Conservation (phyloP, 2,113 vertebrate genomes). For the Vulpes lagopus region DNA sequence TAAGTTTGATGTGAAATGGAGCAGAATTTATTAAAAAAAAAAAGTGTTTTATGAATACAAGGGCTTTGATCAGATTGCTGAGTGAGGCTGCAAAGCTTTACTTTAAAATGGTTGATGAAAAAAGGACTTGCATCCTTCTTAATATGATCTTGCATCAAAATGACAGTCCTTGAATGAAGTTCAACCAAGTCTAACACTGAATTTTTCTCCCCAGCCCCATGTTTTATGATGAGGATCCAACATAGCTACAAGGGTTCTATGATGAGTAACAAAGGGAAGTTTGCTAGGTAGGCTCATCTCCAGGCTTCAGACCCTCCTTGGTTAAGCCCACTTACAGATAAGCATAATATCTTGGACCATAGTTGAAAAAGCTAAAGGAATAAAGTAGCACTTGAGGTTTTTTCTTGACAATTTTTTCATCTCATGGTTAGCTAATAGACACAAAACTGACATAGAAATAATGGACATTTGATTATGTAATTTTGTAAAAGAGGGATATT, state of each 20-base stretch:
- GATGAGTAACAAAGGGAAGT: neutral
- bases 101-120: neutral
- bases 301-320: neutral
- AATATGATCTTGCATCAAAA: neutral
- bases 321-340: neutral
- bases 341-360: neutral
- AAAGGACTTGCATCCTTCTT: neutral
- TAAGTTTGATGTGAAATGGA: neutral
- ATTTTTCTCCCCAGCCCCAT: neutral
- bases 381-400: neutral
- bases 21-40: neutral
- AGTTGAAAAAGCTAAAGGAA: neutral
- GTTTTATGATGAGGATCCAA: neutral
- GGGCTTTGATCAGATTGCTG: neutral
- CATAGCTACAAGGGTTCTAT: neutral
- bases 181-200: neutral
- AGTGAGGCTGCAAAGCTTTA: neutral
- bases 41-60: neutral
- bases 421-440: neutral
- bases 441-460: neutral
- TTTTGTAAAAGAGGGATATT: slow-evolving; percentile 24
- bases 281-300: neutral
- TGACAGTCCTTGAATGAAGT: neutral
- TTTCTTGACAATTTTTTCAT: slow-evolving; percentile 38
- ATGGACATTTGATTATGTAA: neutral